Evolutionary conservation across 2,888 invertebrate genomes (phyloP), one percentile per base, ranked within the genome.

Genomic region (Drosophila testacea): DNA sequence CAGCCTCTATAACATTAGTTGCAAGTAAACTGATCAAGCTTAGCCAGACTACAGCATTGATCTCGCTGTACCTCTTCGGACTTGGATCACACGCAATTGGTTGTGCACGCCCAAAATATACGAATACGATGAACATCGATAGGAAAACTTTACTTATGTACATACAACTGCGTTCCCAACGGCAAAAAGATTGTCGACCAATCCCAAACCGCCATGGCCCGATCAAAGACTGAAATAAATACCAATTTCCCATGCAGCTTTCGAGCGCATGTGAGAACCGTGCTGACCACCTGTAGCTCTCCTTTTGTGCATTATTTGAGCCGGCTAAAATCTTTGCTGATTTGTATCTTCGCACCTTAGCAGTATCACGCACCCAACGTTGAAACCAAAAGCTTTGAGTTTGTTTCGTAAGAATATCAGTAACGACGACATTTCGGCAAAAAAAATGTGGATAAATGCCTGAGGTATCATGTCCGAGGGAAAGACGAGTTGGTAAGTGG

Each of bases 141-240:
- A 67, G 16, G 10, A 67, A 72, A 1, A 63, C 6, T 36, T 77
- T 78, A 0, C 28, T 16, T n/a, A 72, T 22, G 54, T 44, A 77
- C 4, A 78, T 63, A 32, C 74, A 77, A 10, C 60, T 38, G 6
- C 78, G 74, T 46, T 78, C 78, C 69, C 66, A 78, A 1, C 67
- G 55, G 6, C 59, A 62, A 1, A 44, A 55, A 0, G 66, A 6
- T 7, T 30, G 39, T 0, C 38, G n/a, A 2, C 41, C 28, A 6
- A 57, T 50, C 10, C 69, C 78, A 16, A 67, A 51, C 0, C 69
- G 69, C 78, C 78, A 78, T 6, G 78, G 78, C 0, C 78, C 78
- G 4, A 62, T 52, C 11, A 78, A 10, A 4, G 78, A 60, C 34
- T 78, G 78, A 67, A 77, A 78, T n/a, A 78, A 60, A 56, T 63